phyloP scores from a whole-genome alignment of 2,888 invertebrate genomes.

The Dexiosoma caninum region DNA sequence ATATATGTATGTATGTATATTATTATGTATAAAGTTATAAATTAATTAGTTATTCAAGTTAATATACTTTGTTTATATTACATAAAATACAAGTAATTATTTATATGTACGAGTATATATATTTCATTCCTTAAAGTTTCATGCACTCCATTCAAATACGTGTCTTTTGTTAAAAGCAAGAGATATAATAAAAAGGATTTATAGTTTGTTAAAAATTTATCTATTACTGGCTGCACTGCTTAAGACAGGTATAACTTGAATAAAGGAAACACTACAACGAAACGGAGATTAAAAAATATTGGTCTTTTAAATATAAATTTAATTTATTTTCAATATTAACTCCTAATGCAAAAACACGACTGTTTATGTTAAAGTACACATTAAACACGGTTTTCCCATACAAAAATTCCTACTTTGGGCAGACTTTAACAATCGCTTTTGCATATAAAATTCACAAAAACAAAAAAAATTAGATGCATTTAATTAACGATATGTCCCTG shows the following conservation, averaged over 20 bases:
- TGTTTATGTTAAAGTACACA: too few species aligned
- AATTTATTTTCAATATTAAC: too few species aligned
- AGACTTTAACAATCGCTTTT: too few species aligned
- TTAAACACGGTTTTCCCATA: too few species aligned
- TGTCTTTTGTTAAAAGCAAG: constrained; percentile 5
- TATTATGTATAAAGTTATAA: constrained; percentile 51
- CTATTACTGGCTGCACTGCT: neutral
- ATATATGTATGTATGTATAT: constrained; percentile 27
- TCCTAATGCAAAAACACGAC: too few species aligned
- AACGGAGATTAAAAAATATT: neutral
- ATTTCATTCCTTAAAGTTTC: neutral
- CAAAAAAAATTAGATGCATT: too few species aligned
- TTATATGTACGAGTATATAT: neutral
- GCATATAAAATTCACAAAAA: too few species aligned
- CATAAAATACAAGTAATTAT: constrained; percentile 60
- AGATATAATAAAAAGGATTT: neutral
- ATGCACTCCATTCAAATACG: constrained; percentile 2
- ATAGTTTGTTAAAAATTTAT: neutral
- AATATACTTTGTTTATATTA: constrained; percentile 52
- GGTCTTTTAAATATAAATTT: too few species aligned
- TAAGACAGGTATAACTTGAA: neutral
- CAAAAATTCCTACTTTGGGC: too few species aligned
- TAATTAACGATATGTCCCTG: too few species aligned
- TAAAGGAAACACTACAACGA: neutral
- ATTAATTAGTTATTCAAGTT: constrained; percentile 39